These are phyloP conservation scores for Acestrorhynchus altus DNA, from an alignment of 2,797 vertebrate species.

Conservation along the genomic window DNA sequence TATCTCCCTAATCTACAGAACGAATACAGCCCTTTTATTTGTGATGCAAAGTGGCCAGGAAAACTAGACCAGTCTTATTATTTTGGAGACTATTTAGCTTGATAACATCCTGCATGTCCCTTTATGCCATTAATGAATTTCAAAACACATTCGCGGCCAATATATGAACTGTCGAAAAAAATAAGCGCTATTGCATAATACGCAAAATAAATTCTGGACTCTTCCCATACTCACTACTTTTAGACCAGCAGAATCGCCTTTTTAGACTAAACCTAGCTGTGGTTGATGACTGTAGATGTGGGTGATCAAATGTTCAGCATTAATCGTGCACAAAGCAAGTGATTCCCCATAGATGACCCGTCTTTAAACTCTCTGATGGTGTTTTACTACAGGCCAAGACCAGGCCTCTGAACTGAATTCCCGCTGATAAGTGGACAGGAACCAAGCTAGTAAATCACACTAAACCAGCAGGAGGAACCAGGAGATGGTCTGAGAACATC, in stretches of 20 bases:
- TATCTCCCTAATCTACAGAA: too few species aligned
- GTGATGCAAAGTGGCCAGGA: too few species aligned
- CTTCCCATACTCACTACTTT: too few species aligned
- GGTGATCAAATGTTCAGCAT: neutral
- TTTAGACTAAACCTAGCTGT: neutral
- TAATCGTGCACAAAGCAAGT: neutral
- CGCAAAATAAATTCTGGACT: too few species aligned
- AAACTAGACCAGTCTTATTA: too few species aligned
- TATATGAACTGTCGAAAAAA: too few species aligned
- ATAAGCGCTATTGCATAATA: too few species aligned
- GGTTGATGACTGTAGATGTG: neutral
- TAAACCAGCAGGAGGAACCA: constrained; percentile 1
- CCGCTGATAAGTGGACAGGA: neutral
- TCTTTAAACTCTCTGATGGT: neutral
- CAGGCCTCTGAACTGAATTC: constrained; percentile 5
- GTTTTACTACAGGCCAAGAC: neutral
- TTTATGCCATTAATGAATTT: too few species aligned
- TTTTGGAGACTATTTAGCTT: too few species aligned
- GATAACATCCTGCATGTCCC: too few species aligned
- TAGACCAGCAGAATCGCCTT: neutral
- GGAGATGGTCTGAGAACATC: neutral
- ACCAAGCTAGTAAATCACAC: constrained; percentile 18
- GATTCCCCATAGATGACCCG: neutral
- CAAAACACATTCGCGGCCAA: too few species aligned
- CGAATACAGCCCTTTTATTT: too few species aligned